Evolutionary conservation across 2,113 vertebrate genomes (phyloP).

Genomic region (Passer domesticus): DNA sequence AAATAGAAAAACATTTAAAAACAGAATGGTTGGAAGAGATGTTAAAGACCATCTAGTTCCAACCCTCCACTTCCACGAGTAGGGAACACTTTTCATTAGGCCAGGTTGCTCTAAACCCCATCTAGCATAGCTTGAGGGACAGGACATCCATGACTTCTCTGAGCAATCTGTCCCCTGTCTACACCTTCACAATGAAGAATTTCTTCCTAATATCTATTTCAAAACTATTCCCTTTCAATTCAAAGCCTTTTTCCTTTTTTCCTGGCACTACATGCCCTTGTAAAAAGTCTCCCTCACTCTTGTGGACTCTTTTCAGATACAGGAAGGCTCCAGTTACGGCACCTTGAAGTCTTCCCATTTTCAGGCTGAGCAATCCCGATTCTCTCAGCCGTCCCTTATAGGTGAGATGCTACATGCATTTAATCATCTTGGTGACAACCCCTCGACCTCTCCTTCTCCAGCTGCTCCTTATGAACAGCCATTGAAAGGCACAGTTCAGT

Average conservation of each 20-base stretch:
- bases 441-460: neutral
- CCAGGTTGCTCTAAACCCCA: neutral
- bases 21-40: neutral
- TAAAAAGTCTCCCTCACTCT: neutral
- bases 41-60: neutral
- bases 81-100: neutral
- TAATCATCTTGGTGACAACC: neutral
- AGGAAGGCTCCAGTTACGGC: neutral
- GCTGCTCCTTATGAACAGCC: neutral
- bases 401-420: neutral
- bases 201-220: neutral
- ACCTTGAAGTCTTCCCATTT: neutral
- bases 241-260: neutral
- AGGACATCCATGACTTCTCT: fast-evolving
- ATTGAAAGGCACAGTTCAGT: fast-evolving
- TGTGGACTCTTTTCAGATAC: neutral
- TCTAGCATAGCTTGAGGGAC: too few species aligned
- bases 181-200: neutral
- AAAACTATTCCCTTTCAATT: neutral
- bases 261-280: too few species aligned
- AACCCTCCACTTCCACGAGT: neutral
- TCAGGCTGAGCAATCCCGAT: neutral
- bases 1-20: neutral
- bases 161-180: neutral
- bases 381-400: neutral